Conservation (phyloP, 2,113 vertebrate species). For the Pedetes capensis region DNA sequence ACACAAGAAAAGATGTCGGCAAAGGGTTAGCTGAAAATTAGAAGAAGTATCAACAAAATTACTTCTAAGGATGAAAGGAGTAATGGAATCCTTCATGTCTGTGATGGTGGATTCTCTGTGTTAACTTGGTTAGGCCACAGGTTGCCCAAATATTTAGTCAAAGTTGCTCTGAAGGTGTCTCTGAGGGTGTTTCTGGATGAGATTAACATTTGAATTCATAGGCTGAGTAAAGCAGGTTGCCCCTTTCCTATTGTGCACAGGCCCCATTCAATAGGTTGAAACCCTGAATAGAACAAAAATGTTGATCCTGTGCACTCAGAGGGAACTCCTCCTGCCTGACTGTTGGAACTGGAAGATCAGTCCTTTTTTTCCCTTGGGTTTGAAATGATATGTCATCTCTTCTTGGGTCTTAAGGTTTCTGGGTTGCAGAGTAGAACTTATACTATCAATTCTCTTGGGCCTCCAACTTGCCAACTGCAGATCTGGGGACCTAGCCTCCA, state of each 20-base stretch:
- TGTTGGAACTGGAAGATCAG: background rate
- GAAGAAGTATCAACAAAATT: background rate
- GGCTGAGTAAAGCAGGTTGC: background rate
- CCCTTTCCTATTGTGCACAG: background rate
- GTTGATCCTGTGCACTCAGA: background rate
- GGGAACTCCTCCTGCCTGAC: background rate
- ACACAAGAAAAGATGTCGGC: background rate
- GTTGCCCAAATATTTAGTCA: background rate
- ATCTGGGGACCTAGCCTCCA: background rate
- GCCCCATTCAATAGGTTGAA: background rate
- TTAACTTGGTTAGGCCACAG: background rate
- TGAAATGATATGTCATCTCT: background rate
- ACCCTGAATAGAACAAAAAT: background rate
- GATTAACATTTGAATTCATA: background rate
- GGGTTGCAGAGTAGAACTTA: background rate
- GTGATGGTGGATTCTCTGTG: background rate
- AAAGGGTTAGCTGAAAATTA: background rate
- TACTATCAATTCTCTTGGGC: background rate
- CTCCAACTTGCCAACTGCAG: background rate
- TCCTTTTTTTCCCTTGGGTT: background rate
- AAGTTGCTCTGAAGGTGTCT: background rate
- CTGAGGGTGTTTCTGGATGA: background rate
- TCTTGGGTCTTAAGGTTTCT: background rate
- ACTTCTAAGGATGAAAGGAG: background rate
- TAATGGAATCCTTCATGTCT: background rate